Percentiles rank a stretch among this genome's conserved stretches.
phyloP scores from a whole-genome alignment of 2,888 invertebrate genomes.

The Catocala fraxini region DNA sequence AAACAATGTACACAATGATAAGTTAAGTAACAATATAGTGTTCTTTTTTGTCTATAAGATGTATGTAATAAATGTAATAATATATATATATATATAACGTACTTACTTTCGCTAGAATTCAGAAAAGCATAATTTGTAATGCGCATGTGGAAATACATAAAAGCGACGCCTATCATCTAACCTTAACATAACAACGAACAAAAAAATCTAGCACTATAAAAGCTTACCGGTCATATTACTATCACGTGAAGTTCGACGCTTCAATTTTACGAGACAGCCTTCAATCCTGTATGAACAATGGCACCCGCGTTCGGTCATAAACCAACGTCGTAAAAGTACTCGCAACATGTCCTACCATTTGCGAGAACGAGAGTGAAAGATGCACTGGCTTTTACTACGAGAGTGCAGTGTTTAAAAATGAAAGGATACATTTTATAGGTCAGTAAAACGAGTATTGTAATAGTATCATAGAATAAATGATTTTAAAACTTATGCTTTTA shows the following conservation, averaged over 20 bases:
- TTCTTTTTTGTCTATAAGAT: too few species aligned
- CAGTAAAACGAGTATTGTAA: conserved; percentile 23
- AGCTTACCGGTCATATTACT: conserved; percentile 28
- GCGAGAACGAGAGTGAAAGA: conserved; percentile 58
- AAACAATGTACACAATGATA: too few species aligned
- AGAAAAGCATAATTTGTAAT: too few species aligned
- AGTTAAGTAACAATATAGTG: too few species aligned
- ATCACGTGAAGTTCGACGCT: conserved; percentile 17
- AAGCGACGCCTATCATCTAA: too few species aligned
- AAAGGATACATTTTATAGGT: conserved; percentile 41
- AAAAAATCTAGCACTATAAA: too few species aligned
- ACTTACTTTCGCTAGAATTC: too few species aligned
- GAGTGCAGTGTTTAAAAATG: conserved; percentile 36
- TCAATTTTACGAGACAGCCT: conserved; percentile 31
- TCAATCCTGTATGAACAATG: conserved; percentile 27
- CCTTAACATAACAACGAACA: too few species aligned
- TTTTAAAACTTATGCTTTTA: too few species aligned
- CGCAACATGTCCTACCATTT: conserved; percentile 40
- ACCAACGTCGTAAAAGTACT: conserved; percentile 37
- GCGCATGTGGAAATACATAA: too few species aligned
- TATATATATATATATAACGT: too few species aligned
- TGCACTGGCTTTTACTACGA: conserved; percentile 47
- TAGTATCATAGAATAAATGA: background rate
- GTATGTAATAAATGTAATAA: too few species aligned
- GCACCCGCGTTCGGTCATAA: conserved; percentile 23